These are phyloP conservation scores for Loriculus beryllinus DNA, from an alignment of 2,797 vertebrate species.

Conservation along the genomic window DNA sequence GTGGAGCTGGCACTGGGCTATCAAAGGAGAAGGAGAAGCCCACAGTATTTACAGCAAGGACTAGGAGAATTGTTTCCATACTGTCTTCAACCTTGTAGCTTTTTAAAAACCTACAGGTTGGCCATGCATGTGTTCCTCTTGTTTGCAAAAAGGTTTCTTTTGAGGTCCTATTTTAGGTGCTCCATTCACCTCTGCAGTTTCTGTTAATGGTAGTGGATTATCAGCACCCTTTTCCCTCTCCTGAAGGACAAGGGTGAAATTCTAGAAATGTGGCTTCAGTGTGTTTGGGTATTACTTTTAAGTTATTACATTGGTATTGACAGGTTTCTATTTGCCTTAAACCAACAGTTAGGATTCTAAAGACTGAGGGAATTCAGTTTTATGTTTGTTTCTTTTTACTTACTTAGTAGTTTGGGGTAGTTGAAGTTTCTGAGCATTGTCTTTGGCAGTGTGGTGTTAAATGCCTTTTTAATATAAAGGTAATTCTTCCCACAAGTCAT, in stretches of 20 bases:
- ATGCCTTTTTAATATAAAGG: neutral
- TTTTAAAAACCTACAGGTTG: neutral
- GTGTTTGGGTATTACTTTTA: neutral
- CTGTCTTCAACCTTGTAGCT: neutral
- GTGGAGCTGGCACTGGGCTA: neutral
- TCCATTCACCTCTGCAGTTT: neutral
- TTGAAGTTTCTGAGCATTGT: neutral
- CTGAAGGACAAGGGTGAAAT: neutral
- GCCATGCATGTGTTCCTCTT: neutral
- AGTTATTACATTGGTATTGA: neutral
- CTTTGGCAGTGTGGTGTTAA: neutral
- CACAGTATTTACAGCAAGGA: neutral
- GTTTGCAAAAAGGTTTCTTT: neutral
- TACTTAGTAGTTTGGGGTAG: neutral
- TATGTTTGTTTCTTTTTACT: neutral
- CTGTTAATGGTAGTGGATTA: neutral
- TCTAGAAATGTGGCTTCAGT: accelerated
- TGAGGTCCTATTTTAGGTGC: neutral
- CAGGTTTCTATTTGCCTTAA: neutral
- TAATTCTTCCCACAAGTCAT: neutral
- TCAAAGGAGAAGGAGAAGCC: neutral
- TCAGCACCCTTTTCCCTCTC: neutral
- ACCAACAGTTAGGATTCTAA: neutral
- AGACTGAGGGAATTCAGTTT: neutral
- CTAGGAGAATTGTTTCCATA: neutral